Base-by-base conservation (phyloP, 2,888 invertebrate species). In the Eledone cirrhosa region DNA sequence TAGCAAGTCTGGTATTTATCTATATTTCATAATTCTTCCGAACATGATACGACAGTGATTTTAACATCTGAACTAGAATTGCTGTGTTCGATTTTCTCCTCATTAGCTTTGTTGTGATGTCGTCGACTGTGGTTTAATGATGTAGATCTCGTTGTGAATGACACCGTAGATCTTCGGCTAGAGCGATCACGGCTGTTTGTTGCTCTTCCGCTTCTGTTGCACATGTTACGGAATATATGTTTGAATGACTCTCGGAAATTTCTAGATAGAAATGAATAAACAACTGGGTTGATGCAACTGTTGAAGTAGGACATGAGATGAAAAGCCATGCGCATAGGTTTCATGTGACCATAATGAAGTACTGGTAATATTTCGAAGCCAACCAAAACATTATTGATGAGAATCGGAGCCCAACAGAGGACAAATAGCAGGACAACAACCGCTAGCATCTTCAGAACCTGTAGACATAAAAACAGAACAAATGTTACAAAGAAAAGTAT, bases 191-290 rank as follows among this genome's bases (percentile, higher is more conserved):
- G 31, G 2, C 72, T 31, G n/a, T 72, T 41, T 3, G 72, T n/a
- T 14, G 41, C 1, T 0, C 33, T 78, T 19, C 47, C 48, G 2
- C 48, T 75, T 14, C 77, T 47, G 41, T 65, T 79, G 72, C 80
- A 83, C 78, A 86, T 86, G 19, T 84, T 80, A 77, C 84, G 83
- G 41, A 88, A 81, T 3, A 88, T 87, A 65, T 86, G 85, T 69
- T 85, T 86, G 85, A 91, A 91, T 47, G 88, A 88, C 65, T 88
- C 93, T 3, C 94, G 90, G 89, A 94, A 94, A 90, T 93, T 94
- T 85, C 93, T 93, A 48, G 94, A 94, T 93, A 94, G 94, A 90
- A 94, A 94, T 59, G 94, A 94, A 88, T 94, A 94, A 63, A 94
- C 93, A 72, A 94, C 92, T 4, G 94, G 94, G 89, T 94, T 94